Conservation (phyloP, 2,113 vertebrate genomes). For the Sceloporus tristichus region DNA sequence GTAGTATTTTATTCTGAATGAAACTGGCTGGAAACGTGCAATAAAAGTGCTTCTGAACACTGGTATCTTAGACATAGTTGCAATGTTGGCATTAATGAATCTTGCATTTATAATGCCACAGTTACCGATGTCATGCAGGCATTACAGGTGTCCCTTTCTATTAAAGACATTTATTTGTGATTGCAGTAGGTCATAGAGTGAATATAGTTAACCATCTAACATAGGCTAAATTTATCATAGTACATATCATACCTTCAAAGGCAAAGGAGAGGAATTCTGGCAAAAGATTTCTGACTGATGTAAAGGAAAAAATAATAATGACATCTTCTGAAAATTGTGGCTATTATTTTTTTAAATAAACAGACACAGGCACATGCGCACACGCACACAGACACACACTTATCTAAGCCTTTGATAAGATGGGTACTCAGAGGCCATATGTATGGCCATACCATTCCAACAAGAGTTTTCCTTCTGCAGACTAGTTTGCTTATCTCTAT, state of each 20-base stretch:
- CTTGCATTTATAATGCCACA: background rate
- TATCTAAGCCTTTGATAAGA: background rate
- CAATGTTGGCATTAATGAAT: too few species aligned
- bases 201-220: background rate
- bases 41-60: slow-evolving; percentile 45
- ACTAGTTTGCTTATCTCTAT: background rate
- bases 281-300: background rate
- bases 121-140: background rate
- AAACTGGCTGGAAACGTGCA: slow-evolving; percentile 45
- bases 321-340: background rate
- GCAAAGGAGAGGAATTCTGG: background rate
- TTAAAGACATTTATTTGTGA: background rate
- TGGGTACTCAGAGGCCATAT: background rate
- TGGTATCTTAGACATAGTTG: slow-evolving; percentile 5
- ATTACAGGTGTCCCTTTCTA: background rate
- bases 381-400: too few species aligned
- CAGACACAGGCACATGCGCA: too few species aligned
- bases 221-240: background rate
- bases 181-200: background rate
- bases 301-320: background rate
- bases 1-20: slow-evolving; percentile 48
- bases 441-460: background rate
- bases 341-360: background rate
- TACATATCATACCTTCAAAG: background rate
- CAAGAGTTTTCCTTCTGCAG: background rate